Percentiles rank a stretch among this genome's conserved stretches.
These are phyloP conservation scores for Lamellibrachia columna DNA, from an alignment of 2,888 invertebrate species.

Conservation along the genomic window DNA sequence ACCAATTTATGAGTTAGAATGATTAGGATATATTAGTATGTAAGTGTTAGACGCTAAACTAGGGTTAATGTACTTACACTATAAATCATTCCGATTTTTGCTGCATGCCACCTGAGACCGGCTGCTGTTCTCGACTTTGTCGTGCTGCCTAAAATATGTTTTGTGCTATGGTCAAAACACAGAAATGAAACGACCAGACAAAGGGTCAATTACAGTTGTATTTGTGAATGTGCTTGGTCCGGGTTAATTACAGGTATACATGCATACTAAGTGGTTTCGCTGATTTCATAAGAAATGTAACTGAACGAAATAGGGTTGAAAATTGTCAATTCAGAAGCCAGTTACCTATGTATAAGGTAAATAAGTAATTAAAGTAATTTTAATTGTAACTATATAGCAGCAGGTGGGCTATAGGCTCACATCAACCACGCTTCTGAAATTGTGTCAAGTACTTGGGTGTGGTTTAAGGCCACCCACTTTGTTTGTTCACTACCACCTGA, in stretches of 20 bases:
- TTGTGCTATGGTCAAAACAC: not conserved
- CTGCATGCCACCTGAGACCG: not conserved
- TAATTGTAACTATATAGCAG: not conserved
- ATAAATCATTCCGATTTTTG: not conserved
- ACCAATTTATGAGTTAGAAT: not conserved
- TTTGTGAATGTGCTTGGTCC: not conserved
- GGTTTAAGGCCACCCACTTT: not conserved
- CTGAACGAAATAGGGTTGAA: not conserved
- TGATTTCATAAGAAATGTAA: not conserved
- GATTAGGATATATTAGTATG: not conserved
- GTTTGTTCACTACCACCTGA: not conserved
- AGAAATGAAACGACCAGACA: not conserved
- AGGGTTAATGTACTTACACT: not conserved
- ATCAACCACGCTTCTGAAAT: not conserved
- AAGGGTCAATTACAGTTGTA: not conserved
- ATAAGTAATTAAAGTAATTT: not conserved
- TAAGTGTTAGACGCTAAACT: not conserved
- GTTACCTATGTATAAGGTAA: not conserved
- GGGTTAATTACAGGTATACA: not conserved
- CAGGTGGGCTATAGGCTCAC: not conserved
- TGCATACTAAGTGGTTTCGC: not conserved
- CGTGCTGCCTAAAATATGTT: constrained; percentile 11
- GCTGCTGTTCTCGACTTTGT: not conserved
- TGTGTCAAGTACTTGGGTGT: not conserved
- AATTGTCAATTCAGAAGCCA: not conserved